Base-by-base conservation (phyloP, 2,113 vertebrate species). In the Cichladusa arquata region DNA sequence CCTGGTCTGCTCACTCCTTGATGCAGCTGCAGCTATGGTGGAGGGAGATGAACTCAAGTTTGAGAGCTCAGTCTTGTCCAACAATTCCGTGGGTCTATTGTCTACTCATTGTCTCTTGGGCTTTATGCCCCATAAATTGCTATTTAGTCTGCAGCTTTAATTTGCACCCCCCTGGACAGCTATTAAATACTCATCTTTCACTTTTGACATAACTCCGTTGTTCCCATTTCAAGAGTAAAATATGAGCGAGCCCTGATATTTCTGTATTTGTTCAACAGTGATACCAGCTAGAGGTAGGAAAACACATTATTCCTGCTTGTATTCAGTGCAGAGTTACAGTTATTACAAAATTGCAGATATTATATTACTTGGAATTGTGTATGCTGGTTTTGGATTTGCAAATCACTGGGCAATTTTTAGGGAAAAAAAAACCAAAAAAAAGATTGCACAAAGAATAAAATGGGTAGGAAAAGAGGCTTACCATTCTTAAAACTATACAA, bases 101-200 rank as follows among this genome's bases (percentile, higher is more conserved):
- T 74, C 60, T 87, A 19, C 40, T 36, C 40, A 56, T 81, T n/a
- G 13, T 44, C 45, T 45, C 31, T 19, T 53, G 36, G 23, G 20
- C 36, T 92, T 89, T 89, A 24, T 67, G 69, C 6, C 16, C 33
- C 38, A 78, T 54, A 66, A 96, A 89, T 57, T 81, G 23, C 34
- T 81, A 26, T 70, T 91, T 67, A 58, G 3, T 53, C 56, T 81
- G 25, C 29, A 86, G 16, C 20, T 86, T 84, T 91, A 92, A 93
- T 94, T 92, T 91, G 19, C 33, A 47, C 64, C 81, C 20, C 45
- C 47, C 29, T 92, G 81, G 83, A 81, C 56, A 58, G 29, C 51
- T 62, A 84, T 89, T 91, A 94, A 89, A 84, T 54, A 74, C 56
- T 89, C 70, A 44, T 92, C 33, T 78, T 91, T 84, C 51, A 74